Evolutionary conservation across 2,113 vertebrate species (phyloP).

Genomic region (Octodon degus): DNA sequence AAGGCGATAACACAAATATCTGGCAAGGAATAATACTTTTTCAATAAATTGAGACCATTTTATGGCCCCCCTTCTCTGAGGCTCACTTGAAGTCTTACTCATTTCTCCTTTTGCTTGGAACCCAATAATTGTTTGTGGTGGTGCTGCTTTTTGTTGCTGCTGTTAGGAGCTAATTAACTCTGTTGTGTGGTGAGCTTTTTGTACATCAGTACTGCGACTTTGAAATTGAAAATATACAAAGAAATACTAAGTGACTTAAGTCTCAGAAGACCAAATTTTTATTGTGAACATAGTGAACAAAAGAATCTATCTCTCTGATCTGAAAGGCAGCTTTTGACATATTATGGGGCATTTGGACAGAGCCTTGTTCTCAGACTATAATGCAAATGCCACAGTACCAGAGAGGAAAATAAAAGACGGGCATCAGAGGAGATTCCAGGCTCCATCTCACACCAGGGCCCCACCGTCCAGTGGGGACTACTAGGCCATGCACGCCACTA

Average conservation of each 20-base stretch:
- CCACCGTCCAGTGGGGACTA: constrained; percentile 62
- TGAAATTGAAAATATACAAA: constrained; percentile 76
- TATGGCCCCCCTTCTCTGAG: neutral
- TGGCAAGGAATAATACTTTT: neutral
- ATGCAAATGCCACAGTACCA: constrained; percentile 80
- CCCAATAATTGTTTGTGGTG: neutral
- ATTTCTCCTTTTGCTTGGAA: neutral
- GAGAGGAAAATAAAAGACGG: constrained; percentile 75
- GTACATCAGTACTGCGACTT: constrained; percentile 66
- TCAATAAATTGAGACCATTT: neutral
- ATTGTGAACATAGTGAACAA: neutral
- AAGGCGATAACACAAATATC: neutral
- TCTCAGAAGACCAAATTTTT: constrained; percentile 72
- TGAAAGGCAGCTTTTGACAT: constrained; percentile 53
- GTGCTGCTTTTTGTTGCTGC: neutral
- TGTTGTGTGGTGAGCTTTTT: neutral
- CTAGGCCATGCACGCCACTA: constrained; percentile 45
- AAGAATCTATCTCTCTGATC: neutral
- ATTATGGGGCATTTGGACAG: constrained; percentile 80
- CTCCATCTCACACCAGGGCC: constrained; percentile 61
- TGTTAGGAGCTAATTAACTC: neutral
- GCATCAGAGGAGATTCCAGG: constrained; percentile 64
- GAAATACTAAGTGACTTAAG: constrained; percentile 71
- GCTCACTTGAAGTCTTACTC: neutral
- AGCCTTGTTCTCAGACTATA: constrained; percentile 79